These are phyloP conservation scores for Cavia porcellus DNA, from an alignment of 2,113 vertebrate genomes.

Conservation along the genomic window DNA sequence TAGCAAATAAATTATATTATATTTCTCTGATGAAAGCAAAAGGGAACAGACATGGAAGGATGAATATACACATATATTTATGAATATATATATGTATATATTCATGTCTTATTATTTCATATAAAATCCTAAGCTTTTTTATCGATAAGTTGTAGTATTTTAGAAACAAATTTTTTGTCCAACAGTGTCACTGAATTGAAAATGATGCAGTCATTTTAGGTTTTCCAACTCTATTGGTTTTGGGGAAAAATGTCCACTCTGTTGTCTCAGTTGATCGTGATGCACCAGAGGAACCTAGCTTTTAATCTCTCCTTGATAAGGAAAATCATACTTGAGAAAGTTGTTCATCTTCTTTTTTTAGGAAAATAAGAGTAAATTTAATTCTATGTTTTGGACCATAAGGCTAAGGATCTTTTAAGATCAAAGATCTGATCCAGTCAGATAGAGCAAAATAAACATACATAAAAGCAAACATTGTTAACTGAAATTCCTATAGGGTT, in stretches of 20 bases:
- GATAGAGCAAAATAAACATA: background rate
- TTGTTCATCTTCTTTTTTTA: background rate
- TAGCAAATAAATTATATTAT: background rate
- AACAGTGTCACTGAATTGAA: background rate
- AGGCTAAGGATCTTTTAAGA: background rate
- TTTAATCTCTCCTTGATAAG: too few relatives aligned
- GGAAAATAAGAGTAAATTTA: background rate
- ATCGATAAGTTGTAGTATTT: background rate
- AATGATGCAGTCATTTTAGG: background rate
- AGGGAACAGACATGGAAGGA: background rate
- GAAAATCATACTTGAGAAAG: background rate
- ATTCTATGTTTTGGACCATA: background rate
- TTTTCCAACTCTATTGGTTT: background rate
- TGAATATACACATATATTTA: background rate
- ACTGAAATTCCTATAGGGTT: background rate
- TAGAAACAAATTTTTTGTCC: background rate
- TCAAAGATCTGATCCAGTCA: background rate
- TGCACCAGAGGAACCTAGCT: too few relatives aligned
- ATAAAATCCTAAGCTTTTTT: background rate
- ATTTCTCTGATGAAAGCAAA: background rate
- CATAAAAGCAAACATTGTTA: background rate
- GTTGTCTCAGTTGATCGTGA: background rate
- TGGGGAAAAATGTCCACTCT: background rate
- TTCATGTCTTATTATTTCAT: background rate
- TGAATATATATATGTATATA: background rate